Conservation (phyloP, 2,888 invertebrate species). For the Melolontha melolontha region DNA sequence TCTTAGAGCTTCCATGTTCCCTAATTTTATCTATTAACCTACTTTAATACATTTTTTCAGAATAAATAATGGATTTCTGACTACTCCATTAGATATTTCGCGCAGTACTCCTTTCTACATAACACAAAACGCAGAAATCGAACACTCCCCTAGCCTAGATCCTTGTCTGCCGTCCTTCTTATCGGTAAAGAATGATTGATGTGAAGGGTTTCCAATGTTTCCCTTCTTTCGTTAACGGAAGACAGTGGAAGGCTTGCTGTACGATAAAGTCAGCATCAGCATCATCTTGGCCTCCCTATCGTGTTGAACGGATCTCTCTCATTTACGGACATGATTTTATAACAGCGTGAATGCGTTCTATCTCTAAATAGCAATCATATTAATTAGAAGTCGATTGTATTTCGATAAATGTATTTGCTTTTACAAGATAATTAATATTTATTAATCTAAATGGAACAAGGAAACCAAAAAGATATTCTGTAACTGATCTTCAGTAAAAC, state of each 20-base stretch:
- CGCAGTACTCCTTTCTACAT: background rate
- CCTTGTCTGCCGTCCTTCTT: slow-evolving; percentile 5
- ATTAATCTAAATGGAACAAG: too few species aligned
- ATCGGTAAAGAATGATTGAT: slow-evolving; percentile 11
- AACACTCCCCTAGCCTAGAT: slow-evolving; percentile 15
- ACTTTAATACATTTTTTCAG: slow-evolving; percentile 5
- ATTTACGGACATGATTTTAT: too few species aligned
- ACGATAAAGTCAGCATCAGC: slow-evolving; percentile 8
- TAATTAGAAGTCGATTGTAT: too few species aligned
- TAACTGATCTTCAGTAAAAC: too few species aligned
- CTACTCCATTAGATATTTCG: slow-evolving; percentile 1
- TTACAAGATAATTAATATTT: too few species aligned
- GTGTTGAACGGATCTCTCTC: too few species aligned
- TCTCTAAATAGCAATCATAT: too few species aligned
- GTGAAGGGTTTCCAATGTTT: slow-evolving; percentile 1
- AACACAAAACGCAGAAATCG: slow-evolving; percentile 5
- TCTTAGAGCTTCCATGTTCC: background rate
- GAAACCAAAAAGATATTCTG: too few species aligned
- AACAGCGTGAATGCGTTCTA: too few species aligned
- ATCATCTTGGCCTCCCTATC: too few species aligned
- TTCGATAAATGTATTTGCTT: too few species aligned
- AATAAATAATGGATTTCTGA: background rate
- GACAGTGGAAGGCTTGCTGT: background rate
- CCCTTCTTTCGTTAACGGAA: slow-evolving; percentile 16
- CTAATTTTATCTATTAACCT: background rate